A percentile compares a stretch with the other conserved stretches of the same genome.
phyloP scores from a whole-genome alignment of 2,797 vertebrate genomes.

The Phylloscopus collybita region DNA sequence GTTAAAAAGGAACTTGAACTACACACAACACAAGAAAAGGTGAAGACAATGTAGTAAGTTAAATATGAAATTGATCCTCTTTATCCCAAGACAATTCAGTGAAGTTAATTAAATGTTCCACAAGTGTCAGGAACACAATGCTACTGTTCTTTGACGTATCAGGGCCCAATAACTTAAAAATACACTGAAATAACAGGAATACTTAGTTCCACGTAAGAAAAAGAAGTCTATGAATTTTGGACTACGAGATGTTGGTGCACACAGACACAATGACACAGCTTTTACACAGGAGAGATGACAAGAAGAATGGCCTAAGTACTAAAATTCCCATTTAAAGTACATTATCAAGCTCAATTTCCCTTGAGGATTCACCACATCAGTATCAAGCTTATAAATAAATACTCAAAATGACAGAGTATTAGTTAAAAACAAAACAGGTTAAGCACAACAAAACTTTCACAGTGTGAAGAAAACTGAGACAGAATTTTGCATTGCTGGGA shows the following conservation, averaged over 20 bases:
- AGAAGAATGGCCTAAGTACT: not conserved
- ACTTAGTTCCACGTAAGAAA: not conserved
- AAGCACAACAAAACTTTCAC: not conserved
- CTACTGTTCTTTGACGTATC: not conserved
- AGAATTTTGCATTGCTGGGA: not conserved
- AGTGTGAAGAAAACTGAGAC: not conserved
- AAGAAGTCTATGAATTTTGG: not conserved
- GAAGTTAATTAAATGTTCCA: not conserved
- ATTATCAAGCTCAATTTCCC: not conserved
- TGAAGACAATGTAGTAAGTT: not conserved
- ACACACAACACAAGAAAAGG: not conserved
- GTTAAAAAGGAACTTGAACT: not conserved
- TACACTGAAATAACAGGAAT: not conserved
- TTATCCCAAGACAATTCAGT: not conserved
- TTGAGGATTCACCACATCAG: not conserved
- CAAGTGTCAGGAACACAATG: not conserved
- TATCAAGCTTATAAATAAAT: not conserved
- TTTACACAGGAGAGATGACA: not conserved
- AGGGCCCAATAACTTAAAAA: not conserved
- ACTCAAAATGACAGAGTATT: not conserved
- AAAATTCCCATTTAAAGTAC: not conserved
- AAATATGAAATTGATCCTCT: not conserved
- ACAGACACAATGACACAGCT: not conserved
- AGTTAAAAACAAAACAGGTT: not conserved
- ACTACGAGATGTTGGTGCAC: not conserved